These are phyloP conservation scores for Deroptyus accipitrinus DNA, from an alignment of 2,113 vertebrate genomes.

Conservation along the genomic window DNA sequence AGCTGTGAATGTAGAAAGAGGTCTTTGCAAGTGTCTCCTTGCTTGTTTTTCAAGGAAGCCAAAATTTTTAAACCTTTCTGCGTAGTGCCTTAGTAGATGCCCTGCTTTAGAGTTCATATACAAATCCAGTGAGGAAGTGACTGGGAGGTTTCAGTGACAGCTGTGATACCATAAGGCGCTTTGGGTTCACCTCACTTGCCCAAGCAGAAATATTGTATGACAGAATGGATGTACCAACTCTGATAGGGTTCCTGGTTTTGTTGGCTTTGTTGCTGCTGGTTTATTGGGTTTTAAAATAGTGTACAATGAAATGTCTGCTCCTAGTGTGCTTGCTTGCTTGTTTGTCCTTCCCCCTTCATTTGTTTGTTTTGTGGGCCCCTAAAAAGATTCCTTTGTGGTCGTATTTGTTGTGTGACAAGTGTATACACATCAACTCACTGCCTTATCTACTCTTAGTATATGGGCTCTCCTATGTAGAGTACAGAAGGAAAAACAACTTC, in stretches of 20 bases:
- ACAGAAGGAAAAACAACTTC: background rate
- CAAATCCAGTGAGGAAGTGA: accelerated
- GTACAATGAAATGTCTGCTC: background rate
- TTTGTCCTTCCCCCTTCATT: background rate
- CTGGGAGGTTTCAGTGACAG: background rate
- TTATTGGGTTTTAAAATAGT: background rate
- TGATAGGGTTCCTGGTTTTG: background rate
- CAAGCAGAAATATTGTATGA: background rate
- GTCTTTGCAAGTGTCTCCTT: background rate
- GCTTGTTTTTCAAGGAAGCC: background rate
- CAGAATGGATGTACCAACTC: background rate
- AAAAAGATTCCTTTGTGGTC: background rate
- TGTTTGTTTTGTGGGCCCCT: background rate
- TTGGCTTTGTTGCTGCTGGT: background rate
- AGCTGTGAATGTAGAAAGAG: background rate
- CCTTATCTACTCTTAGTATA: background rate
- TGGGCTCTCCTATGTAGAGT: background rate
- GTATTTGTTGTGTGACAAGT: background rate
- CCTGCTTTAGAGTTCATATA: background rate
- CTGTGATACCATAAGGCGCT: background rate
- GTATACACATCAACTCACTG: background rate
- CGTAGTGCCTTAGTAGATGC: background rate
- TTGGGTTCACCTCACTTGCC: background rate
- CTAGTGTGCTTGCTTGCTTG: background rate
- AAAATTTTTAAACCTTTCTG: background rate